Percentiles rank a stretch among this genome's conserved stretches.
These are phyloP conservation scores for Gadopsis marmoratus DNA, from an alignment of 2,797 vertebrate genomes.

Conservation along the genomic window DNA sequence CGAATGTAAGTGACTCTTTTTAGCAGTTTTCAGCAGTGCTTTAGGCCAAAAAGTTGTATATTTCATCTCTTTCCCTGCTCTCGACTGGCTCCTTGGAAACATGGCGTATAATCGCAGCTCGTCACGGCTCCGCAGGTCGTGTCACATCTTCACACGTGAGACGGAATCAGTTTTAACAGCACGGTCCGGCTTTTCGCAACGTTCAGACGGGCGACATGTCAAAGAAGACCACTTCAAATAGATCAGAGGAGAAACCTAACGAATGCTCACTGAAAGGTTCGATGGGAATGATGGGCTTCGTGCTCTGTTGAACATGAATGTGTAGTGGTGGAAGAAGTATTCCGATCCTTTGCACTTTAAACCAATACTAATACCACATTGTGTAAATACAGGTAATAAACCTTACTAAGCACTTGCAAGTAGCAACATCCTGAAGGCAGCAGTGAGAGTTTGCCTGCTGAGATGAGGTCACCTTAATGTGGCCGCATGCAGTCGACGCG, in stretches of 20 bases:
- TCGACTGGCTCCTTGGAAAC: not conserved
- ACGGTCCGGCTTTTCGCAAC: not conserved
- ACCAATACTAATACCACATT: not conserved
- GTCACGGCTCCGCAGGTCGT: not conserved
- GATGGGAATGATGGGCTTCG: not conserved
- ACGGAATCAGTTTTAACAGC: not conserved
- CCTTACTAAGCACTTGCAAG: no score
- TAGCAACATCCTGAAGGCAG: no score
- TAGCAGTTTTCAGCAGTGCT: no score
- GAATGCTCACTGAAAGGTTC: not conserved
- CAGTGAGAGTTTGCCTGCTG: no score
- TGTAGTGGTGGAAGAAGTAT: not conserved
- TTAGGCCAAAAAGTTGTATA: not conserved
- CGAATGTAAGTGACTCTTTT: not conserved
- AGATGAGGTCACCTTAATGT: not conserved
- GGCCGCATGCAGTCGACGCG: not conserved
- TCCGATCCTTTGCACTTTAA: not conserved
- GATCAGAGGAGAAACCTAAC: not conserved
- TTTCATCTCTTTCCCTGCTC: not conserved
- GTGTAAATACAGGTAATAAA: not conserved
- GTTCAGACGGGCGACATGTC: not conserved
- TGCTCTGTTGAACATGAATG: not conserved
- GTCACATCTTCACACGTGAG: not conserved
- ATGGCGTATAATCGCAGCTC: not conserved
- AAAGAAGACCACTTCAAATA: not conserved